phyloP scores from a whole-genome alignment of 2,888 invertebrate species.

The Eudemis profundana region DNA sequence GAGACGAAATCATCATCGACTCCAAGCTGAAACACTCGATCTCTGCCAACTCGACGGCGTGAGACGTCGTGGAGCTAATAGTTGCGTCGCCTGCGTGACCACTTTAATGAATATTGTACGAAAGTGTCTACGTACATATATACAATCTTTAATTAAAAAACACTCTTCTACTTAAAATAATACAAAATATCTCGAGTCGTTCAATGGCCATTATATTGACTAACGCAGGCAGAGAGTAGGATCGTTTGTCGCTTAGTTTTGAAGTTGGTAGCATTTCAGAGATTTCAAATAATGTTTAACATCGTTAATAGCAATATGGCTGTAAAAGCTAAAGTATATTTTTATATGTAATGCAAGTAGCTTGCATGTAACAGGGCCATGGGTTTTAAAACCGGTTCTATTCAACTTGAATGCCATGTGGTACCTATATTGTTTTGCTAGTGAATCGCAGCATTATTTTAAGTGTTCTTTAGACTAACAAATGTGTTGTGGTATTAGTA shows the following conservation, averaged over 20 bases:
- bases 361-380: conserved; percentile 41
- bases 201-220: no score
- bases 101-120: not conserved
- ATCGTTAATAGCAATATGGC: conserved; percentile 14
- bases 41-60: conserved; percentile 67
- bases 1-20: conserved; percentile 96
- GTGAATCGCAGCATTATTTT: conserved; percentile 38
- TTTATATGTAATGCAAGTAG: conserved; percentile 51
- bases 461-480: conserved; percentile 47
- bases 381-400: conserved; percentile 35
- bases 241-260: not conserved
- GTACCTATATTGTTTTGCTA: conserved; percentile 44
- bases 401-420: conserved; percentile 45
- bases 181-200: no score
- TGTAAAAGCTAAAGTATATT: conserved; percentile 13
- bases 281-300: conserved; percentile 22
- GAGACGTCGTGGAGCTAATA: conserved; percentile 34
- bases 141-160: no score
- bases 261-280: conserved; percentile 53
- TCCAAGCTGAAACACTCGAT: conserved; percentile 88
- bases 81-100: not conserved
- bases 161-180: not conserved
- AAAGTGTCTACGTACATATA: not conserved
- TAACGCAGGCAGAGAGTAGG: conserved; percentile 10
- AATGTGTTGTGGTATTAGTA: conserved; percentile 44